Evolutionary conservation across 2,797 vertebrate genomes (phyloP).

Genomic region (Vespertilio murinus): DNA sequence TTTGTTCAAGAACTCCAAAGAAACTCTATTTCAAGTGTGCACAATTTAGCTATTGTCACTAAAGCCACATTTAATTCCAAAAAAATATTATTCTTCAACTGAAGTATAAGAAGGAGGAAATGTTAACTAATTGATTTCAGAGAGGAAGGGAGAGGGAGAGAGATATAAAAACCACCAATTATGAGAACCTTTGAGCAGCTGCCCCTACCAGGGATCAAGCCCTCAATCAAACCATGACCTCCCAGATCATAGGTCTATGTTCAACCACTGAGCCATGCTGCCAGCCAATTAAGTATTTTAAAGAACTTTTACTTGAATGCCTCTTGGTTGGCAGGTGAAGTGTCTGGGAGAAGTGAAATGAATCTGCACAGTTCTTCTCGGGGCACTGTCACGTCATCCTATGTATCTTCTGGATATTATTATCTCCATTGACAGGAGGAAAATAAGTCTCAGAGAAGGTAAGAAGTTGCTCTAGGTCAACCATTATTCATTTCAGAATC

Average conservation of each 20-base stretch:
- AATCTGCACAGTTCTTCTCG: neutral
- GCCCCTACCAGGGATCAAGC: no score
- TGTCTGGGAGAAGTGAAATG: neutral
- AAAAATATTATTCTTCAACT: constrained; percentile 49
- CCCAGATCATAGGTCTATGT: no score
- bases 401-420: neutral
- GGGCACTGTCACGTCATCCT: neutral
- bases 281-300: neutral
- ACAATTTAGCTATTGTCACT: constrained; percentile 35
- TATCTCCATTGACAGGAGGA: neutral
- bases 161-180: no score
- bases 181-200: no score
- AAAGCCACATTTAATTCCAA: constrained; percentile 25
- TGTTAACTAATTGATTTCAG: neutral
- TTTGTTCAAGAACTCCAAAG: constrained; percentile 20
- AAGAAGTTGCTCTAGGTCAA: neutral
- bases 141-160: no score
- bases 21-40: neutral
- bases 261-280: no score
- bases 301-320: neutral
- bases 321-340: neutral
- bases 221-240: no score
- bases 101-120: neutral
- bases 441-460: neutral
- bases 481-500: neutral